A percentile compares a stretch with the other conserved stretches of the same genome.
These are phyloP conservation scores for Drosophila pandora DNA, from an alignment of 1,140 invertebrate species.

Conservation along the genomic window DNA sequence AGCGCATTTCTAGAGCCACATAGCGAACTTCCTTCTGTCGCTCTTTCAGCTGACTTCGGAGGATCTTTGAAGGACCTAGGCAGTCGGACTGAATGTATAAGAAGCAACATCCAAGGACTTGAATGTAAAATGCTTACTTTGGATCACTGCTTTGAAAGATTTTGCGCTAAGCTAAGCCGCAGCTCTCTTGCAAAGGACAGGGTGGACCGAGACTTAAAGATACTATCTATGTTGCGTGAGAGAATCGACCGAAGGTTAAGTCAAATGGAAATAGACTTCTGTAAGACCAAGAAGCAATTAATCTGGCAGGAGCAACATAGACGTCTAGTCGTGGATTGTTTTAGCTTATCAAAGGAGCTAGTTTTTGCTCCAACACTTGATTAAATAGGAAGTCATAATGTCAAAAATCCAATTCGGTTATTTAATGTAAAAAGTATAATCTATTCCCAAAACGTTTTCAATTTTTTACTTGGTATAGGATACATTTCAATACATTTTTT, in stretches of 20 bases:
- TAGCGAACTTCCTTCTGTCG: neutral
- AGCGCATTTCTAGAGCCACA: neutral
- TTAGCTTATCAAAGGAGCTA: constrained; percentile 36
- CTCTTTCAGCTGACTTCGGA: too few relatives aligned
- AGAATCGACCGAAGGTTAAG: constrained; percentile 28
- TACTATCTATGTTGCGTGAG: constrained; percentile 26
- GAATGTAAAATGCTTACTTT: constrained; percentile 21
- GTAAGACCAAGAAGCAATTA: neutral
- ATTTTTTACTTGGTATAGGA: too few relatives aligned
- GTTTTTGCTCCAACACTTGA: neutral
- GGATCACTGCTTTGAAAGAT: constrained; percentile 20
- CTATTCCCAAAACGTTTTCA: too few relatives aligned
- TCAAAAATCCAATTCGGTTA: too few relatives aligned
- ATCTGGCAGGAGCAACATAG: constrained; percentile 47
- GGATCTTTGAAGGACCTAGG: neutral
- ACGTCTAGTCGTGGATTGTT: too few relatives aligned
- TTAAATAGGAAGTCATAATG: neutral
- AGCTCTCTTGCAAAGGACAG: constrained; percentile 17
- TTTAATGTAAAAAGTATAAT: too few relatives aligned
- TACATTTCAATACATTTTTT: too few relatives aligned
- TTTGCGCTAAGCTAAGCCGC: constrained; percentile 18
- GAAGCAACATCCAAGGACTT: constrained; percentile 10
- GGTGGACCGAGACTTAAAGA: constrained; percentile 29
- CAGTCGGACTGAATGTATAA: neutral
- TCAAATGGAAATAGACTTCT: constrained; percentile 40